Base-by-base conservation (phyloP, 2,888 invertebrate species). In the Encarsia formosa region DNA sequence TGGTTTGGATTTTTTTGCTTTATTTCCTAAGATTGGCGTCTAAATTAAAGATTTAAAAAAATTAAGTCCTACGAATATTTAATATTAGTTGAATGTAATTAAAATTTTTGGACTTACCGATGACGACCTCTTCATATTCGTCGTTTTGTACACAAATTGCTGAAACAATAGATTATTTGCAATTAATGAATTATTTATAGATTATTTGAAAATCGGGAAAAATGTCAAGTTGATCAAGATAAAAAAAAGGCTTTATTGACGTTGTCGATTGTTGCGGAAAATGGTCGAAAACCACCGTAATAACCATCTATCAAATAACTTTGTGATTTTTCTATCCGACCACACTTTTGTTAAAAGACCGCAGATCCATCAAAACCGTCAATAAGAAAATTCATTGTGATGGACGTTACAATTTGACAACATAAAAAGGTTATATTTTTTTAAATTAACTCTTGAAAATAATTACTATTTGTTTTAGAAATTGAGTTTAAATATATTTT, bases 61-160 rank as follows among this genome's bases (percentile, higher is more conserved):
- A n/a, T n/a, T n/a, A n/a, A n/a, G n/a, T 13, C 16, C 5, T 34
- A 1, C 5, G 16, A 34, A 34, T 34, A 5, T 16, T 18, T 16
- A 18, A n/a, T 32, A 5, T 15, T 5, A 11, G 11, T 11, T 22
- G 4, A 32, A 48, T 19, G 24, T 18, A 8, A 11, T 18, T 6
- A 39, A 16, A 32, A 4, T 3, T 6, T 29, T 23, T 8, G 2
- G 6, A 49, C 69, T 67, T 61, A 70, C 70, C 64, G 69, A 68
- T n/a, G 59, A 64, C 37, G 65, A 69, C 59, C 70, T 63, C 60
- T 70, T 70, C 70, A 70, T 70, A 43, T 31, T 56, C 37, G 37
- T 6, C 37, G 37, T 11, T 26, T 52, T 34, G 32, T 41, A 22
- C 20, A 5, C 29, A 24, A 34, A 15, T 37, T 15, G 38, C 54